Evolutionary conservation across 2,797 vertebrate genomes (phyloP), one percentile per base, ranked within the genome.

Genomic region (Enteromius anoplus): DNA sequence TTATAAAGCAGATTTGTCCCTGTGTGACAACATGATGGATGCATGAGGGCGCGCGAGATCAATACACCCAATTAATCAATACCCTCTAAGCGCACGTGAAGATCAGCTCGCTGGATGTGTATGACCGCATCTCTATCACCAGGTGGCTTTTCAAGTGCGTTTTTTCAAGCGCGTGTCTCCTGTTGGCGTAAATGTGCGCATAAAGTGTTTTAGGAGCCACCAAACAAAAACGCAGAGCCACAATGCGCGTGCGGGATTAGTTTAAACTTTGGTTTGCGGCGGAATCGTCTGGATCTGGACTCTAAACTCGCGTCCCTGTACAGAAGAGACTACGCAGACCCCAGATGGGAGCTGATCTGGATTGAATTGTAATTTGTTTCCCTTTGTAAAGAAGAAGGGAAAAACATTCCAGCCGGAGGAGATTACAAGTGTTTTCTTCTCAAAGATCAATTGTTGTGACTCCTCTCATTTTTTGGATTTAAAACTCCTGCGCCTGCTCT

Each of bases 201-300:
- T 71, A 62, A 78, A 65, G 82, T 82, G 81, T 68, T 82, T 81
- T 75, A 26, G 45, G 32, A 40, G 70, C 45, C 34, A n/a, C 62
- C 21, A 15, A 66, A 82, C 72, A 66, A 71, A 66, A 77, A 55
- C 71, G 40, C 70, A 64, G 78, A 77, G 82, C 76, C 45, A 26
- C 21, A 73, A 75, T 37, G 55, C 42, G 55, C 55, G 64, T 70
- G 23, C 37, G 64, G 78, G 64, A 64, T 73, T 85, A 82, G 47
- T 81, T 81, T 79, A 86, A 87, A 84, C 82, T 88, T 84, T 89
- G 85, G 66, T 85, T 66, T 86, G 69, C 81, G 62, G 85, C 77
- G 76, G 72, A 82, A 69, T 82, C 82, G 83, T 73, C 69, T n/a
- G 71, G 78, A 65, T 77, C 71, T 65, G 79, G 81, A 84, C 85